These are phyloP conservation scores for Cephus spinipes DNA, from an alignment of 2,888 invertebrate genomes.

Conservation along the genomic window DNA sequence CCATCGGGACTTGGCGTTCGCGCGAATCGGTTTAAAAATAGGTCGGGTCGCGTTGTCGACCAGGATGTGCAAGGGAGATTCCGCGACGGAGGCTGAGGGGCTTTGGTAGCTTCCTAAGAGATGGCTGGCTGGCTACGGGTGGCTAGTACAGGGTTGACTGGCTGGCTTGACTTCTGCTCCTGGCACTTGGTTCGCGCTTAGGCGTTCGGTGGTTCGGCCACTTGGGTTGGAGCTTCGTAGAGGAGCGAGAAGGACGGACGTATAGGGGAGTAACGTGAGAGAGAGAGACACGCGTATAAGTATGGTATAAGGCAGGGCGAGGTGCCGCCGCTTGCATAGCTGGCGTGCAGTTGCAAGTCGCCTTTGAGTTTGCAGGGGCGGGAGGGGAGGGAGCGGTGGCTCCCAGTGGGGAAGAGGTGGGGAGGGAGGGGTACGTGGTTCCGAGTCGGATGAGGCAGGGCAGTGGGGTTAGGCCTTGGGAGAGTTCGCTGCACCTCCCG, in stretches of 20 bases:
- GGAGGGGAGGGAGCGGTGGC: slow-evolving; percentile 6
- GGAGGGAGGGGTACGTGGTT: background rate
- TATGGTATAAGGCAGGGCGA: slow-evolving; percentile 16
- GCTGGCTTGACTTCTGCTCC: background rate
- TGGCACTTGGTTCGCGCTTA: background rate
- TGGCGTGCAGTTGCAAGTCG: background rate
- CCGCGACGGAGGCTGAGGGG: background rate
- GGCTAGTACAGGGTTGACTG: too few relatives aligned
- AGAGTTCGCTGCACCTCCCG: slow-evolving; percentile 67
- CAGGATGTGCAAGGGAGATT: slow-evolving; percentile 25
- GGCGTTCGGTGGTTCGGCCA: background rate
- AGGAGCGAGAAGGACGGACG: background rate
- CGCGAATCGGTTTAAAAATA: slow-evolving; percentile 31
- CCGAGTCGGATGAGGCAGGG: background rate
- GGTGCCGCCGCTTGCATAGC: slow-evolving; percentile 6
- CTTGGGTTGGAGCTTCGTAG: background rate
- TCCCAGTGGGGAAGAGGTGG: too few relatives aligned
- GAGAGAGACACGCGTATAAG: background rate
- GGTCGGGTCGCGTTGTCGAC: slow-evolving; percentile 30
- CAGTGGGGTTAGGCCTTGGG: slow-evolving; percentile 58
- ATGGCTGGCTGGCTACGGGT: slow-evolving; percentile 24
- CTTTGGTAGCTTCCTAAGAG: slow-evolving; percentile 21
- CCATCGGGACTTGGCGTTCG: background rate
- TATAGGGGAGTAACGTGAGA: background rate
- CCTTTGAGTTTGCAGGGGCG: slow-evolving; percentile 9